Base-by-base conservation (phyloP, 2,113 vertebrate species). In the Chaetodon trifascialis region DNA sequence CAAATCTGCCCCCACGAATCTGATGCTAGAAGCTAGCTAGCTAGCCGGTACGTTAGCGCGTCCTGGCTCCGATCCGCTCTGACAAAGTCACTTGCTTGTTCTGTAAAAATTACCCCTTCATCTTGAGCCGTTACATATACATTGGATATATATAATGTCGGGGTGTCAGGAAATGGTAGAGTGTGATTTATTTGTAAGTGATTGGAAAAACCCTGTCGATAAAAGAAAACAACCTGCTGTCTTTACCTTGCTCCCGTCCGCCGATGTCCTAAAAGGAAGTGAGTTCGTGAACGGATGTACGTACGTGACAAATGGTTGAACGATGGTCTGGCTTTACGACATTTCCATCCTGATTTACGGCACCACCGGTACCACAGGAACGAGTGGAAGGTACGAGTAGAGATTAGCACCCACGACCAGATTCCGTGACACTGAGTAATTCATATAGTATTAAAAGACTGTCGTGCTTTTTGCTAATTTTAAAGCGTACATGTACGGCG, bases 31-130 rank as follows among this genome's bases (percentile, higher is more conserved):
- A 25, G 80, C 88, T 86, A 83, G 83, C 12, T 3, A 74, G 81
- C 62, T 86, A 88, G 17, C 54, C 34, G 73, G 51, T 21, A 38
- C 5, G 21, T 72, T 86, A 87, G 86, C 80, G 1, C 2, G 51
- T 44, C 30, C 36, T 78, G 54, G 67, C 71, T 75, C 34, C 42
- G 23, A 7, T 47, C 16, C 14, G 16, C 72, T 64, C 40, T 6
- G 76, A 79, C 88, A 92, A 91, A 92, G 90, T 93, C 88, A 90
- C 65, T 23, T 3, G 40, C 10, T 15, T 52, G 42, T 34, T 49
- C 19, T 11, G 5, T 42, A 6, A 11, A 49, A 64, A 80, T 1
- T 0, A 4, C 2, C 0, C 0, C 12, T 11, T 47, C 8, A 19
- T 1, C 9, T 11, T 2, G 1, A 8, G 2, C 0, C 4, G 4